These are phyloP conservation scores for Oegoconia quadripuncta DNA, from an alignment of 2,888 invertebrate species.

Conservation along the genomic window DNA sequence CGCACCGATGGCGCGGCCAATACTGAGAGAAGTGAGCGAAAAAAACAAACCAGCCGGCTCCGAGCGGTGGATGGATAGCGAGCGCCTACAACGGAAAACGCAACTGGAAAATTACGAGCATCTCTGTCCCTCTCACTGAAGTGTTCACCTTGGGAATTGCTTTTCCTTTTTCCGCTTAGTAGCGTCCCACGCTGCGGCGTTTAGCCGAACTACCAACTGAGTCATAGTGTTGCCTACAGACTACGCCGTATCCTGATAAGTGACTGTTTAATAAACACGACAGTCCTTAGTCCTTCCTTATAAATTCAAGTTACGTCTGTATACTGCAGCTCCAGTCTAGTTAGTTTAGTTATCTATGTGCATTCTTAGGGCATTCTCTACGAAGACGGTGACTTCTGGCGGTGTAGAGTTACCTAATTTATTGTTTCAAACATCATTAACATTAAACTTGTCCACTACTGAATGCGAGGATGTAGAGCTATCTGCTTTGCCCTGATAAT, in stretches of 20 bases:
- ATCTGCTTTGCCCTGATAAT: too few relatives aligned
- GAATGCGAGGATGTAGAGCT: too few relatives aligned
- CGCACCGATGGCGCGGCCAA: constrained; percentile 54
- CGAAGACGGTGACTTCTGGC: too few relatives aligned
- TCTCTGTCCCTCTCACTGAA: constrained; percentile 40
- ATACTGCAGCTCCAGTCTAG: too few relatives aligned
- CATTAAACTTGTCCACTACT: too few relatives aligned
- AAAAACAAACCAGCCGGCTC: constrained; percentile 50
- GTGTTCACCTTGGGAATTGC: constrained; percentile 9
- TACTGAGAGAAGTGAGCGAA: constrained; percentile 53
- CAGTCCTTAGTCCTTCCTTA: constrained; percentile 18
- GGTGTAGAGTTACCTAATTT: too few relatives aligned
- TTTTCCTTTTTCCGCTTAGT: constrained; percentile 39
- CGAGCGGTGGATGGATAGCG: constrained; percentile 29
- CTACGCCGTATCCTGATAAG: constrained; percentile 34
- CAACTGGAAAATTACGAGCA: constrained; percentile 48
- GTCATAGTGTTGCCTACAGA: constrained; percentile 36
- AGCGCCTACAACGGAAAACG: constrained; percentile 38
- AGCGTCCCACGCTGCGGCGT: constrained; percentile 27
- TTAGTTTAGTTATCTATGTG: too few relatives aligned
- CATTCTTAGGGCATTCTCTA: too few relatives aligned
- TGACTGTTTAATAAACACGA: constrained; percentile 41
- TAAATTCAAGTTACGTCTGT: too few relatives aligned
- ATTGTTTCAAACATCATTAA: too few relatives aligned
- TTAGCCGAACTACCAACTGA: constrained; percentile 29